Evolutionary conservation across 1,140 invertebrate genomes (phyloP).

Genomic region (Calliphora vicina): DNA sequence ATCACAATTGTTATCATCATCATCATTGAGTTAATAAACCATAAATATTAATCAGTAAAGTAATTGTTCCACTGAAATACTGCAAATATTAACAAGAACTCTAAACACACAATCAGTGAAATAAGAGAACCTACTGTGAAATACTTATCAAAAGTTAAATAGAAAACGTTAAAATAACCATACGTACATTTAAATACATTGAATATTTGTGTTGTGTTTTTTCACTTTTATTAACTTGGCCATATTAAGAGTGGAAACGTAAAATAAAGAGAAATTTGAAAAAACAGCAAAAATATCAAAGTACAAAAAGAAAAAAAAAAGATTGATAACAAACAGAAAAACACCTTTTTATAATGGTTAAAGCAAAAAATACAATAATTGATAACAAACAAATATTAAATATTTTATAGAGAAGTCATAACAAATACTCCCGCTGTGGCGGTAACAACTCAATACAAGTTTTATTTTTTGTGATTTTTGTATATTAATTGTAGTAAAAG

Average conservation of each 20-base stretch:
- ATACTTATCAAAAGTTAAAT: background rate
- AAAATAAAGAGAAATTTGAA: background rate
- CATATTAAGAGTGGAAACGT: background rate
- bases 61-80: background rate
- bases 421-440: background rate
- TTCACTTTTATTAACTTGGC: background rate
- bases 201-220: background rate
- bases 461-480: background rate
- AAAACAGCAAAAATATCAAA: background rate
- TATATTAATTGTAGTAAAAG: background rate
- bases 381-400: constrained; percentile 13
- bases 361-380: background rate
- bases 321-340: background rate
- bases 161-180: background rate
- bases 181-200: background rate
- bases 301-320: too few relatives aligned
- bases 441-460: background rate
- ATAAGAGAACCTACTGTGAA: background rate
- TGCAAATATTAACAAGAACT: background rate
- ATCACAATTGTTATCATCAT: background rate
- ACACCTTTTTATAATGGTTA: background rate
- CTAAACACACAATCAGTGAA: background rate
- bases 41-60: background rate
- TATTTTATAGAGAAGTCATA: constrained; percentile 13
- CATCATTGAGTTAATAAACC: background rate